Evolutionary conservation across 2,113 vertebrate species (phyloP).

Genomic region (Eonycteris spelaea): DNA sequence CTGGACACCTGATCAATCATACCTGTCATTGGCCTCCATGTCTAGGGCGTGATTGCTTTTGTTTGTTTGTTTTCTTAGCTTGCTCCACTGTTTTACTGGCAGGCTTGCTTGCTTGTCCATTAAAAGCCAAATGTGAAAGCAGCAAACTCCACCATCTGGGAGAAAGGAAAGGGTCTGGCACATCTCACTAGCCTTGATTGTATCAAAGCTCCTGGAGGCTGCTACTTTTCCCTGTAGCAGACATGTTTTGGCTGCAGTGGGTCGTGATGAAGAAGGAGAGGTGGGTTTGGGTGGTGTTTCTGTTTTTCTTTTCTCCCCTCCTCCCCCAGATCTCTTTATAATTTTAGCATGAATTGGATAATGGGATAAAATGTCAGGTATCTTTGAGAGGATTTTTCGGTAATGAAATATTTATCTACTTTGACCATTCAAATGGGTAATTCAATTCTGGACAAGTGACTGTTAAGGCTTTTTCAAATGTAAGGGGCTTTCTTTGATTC

Average conservation of each 20-base stretch:
- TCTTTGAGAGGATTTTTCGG: neutral
- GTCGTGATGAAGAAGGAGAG: neutral
- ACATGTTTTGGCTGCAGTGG: neutral
- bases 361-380: neutral
- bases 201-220: neutral
- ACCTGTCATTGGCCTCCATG: slow-evolving; percentile 49
- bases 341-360: neutral
- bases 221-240: neutral
- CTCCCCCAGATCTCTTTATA: neutral
- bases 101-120: slow-evolving; percentile 52
- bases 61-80: slow-evolving; percentile 76
- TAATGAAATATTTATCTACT: neutral
- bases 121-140: slow-evolving; percentile 65
- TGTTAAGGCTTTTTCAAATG: neutral
- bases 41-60: slow-evolving; percentile 56
- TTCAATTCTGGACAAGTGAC: neutral
- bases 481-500: neutral
- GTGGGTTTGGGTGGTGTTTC: neutral
- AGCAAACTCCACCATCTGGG: slow-evolving; percentile 53
- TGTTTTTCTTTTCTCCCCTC: neutral
- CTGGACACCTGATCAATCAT: slow-evolving; percentile 78
- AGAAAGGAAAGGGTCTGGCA: slow-evolving; percentile 42
- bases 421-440: neutral
- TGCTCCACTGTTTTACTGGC: slow-evolving; percentile 36
- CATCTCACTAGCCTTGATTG: slow-evolving; percentile 41